Evolutionary conservation across 2,113 vertebrate genomes (phyloP), one percentile per base, ranked within the genome.

Genomic region (Scatophagus argus): DNA sequence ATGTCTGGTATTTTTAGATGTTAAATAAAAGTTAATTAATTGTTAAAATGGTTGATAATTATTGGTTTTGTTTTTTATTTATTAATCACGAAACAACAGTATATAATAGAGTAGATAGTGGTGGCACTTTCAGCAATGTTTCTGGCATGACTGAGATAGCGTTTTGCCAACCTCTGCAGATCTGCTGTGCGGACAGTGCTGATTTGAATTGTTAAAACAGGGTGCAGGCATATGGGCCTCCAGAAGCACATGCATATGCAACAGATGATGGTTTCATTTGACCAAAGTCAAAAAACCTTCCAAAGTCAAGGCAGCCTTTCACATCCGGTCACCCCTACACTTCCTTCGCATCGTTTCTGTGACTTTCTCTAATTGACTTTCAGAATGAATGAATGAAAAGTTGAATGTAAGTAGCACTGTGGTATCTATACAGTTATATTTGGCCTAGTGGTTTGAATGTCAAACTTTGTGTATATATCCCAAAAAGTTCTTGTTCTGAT

Each of bases 231-330:
- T 93, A 93, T 93, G 94, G 89, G 36, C 79, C 49, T 82, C 80
- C 93, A 93, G 88, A 93, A 88, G 91, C 58, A 64, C 90, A 94
- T 94, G 89, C 92, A 94, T 94, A 94, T 94, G 90, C 88, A 94
- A 32, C 64, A 74, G 71, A 44, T 78, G 85, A 78, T 76, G 85
- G 65, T 75, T 71, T 89, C 75, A 61, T 82, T 62, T 9, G 46
- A 60, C 59, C 74, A 86, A 90, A 82, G 85, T 85, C 73, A 72
- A 77, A 44, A 46, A 59, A 54, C 32, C 75, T 75, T 73, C 55
- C 81, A 82, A 89, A 82, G 87, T 87, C 77, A 67, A 23, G 39
- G 38, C 66, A 76, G 54, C 76, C 38, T 73, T n/a, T 74, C 61
- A 81, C 80, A 49, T 65, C 55, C 74, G 59, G 63, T 70, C 78